Base-by-base conservation (phyloP, 2,888 invertebrate species). In the Cryptocheilus praepositus region DNA sequence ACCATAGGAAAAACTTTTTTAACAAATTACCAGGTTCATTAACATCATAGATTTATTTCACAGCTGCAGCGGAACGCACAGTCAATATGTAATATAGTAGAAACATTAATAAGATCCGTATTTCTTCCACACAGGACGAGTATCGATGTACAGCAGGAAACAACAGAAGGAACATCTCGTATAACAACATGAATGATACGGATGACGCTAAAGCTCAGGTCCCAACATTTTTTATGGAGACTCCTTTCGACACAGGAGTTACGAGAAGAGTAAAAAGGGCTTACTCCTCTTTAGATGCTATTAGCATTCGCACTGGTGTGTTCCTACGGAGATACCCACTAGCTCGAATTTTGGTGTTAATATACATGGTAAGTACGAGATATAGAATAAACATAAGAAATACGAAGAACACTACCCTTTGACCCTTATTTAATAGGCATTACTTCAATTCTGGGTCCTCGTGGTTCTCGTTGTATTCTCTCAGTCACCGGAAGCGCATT, bases 281-380 rank as follows among this genome's bases (percentile, higher is more conserved):
- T 8, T 95, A 95, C 82, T 93, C 94, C 49, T 91, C 92, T 16
- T 90, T 96, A 21, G 95, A 96, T 88, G 92, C 93, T 21, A 91
- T 96, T 61, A 95, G 96, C 54, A 91, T 96, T 63, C 91, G 95
- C 46, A 90, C 96, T 18, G 96, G 96, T 13, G 91, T 94, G 18
- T 94, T 96, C 87, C 89, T 96, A 56, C 91, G 95, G 66, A 90
- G 96, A 66, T 95, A 96, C 89, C 97, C 97, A 0, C 89, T 95
- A 54, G 93, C 96, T 66, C 92, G 97, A 81, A 92, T 96, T 67
- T 93, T 95, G 86, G 92, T 96, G n/a, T 91, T 97, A 70, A 89
- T 94, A 80, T 97, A 97, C 86, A 95, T 97, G 92, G 95, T 93
- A 84, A 89, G 90, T 84, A 64, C 63, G 55, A 62, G 49, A 36